A percentile compares a stretch with the other conserved stretches of the same genome.
Evolutionary conservation across 2,888 invertebrate genomes (phyloP).

Genomic region (Gnatocerus cornutus): DNA sequence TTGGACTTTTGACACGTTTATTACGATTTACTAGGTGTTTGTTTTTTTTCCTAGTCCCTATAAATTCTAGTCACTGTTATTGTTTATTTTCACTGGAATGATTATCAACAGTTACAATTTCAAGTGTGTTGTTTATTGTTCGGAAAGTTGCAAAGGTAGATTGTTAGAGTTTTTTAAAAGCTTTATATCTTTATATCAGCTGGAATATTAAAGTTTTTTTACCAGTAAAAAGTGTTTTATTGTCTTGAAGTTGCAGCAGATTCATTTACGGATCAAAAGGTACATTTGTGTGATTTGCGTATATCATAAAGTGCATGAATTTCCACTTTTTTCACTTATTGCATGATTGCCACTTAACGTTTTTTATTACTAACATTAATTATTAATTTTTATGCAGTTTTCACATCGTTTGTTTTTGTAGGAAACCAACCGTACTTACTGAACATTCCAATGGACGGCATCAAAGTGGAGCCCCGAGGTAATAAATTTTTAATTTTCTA

Average conservation of each 20-base stretch:
- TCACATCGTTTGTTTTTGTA: neutral
- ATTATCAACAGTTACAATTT: conserved; percentile 43
- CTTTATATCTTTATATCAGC: conserved; percentile 60
- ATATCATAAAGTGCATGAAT: neutral
- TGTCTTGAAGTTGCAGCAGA: conserved; percentile 31
- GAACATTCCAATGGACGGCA: conserved; percentile 60
- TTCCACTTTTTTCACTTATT: neutral
- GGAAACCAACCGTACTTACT: conserved; percentile 46
- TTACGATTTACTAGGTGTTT: conserved; percentile 6
- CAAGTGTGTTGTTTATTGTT: conserved; percentile 57
- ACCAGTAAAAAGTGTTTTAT: conserved; percentile 33
- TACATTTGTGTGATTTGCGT: conserved; percentile 30
- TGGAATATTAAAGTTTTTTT: conserved; percentile 44
- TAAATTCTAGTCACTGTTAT: conserved; percentile 47
- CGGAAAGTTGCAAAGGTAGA: conserved; percentile 59
- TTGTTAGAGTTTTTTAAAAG: conserved; percentile 59
- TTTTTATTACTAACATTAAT: neutral
- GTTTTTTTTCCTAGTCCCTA: conserved; percentile 32
- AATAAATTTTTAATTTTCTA: conserved; percentile 32
- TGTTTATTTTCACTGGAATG: conserved; percentile 18
- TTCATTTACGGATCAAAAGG: conserved; percentile 20
- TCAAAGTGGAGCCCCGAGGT: conserved; percentile 70
- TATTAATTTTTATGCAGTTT: neutral
- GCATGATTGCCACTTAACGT: neutral
- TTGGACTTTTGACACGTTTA: neutral